Percentiles rank a stretch among this genome's conserved stretches.
Evolutionary conservation across 1,140 invertebrate species (phyloP).

Genomic region (Planococcus citri): DNA sequence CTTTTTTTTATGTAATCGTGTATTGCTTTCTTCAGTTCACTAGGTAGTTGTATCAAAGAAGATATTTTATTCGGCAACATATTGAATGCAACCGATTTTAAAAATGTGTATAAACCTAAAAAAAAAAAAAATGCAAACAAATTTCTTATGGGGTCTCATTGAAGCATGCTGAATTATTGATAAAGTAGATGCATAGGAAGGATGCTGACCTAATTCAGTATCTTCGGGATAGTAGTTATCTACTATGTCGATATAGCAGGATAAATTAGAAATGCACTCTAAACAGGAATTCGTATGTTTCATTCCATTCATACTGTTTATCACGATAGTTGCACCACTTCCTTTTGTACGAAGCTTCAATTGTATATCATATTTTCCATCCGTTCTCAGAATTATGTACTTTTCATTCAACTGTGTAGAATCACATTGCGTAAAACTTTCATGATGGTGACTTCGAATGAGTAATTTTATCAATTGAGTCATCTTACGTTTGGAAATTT

Average conservation of each 20-base stretch:
- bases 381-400: not conserved
- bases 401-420: not conserved
- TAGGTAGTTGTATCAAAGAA: not conserved
- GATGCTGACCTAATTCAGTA: conserved; percentile 16
- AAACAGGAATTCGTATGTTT: conserved; percentile 18
- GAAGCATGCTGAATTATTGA: too few relatives aligned
- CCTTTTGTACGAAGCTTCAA: conserved; percentile 23
- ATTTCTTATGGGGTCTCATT: too few relatives aligned
- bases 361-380: conserved; percentile 23
- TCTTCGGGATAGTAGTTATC: not conserved
- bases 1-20: not conserved
- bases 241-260: conserved; percentile 22
- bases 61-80: not conserved
- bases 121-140: too few relatives aligned
- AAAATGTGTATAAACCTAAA: not conserved
- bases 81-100: not conserved
- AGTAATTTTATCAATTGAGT: too few relatives aligned
- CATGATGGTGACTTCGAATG: too few relatives aligned
- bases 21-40: not conserved
- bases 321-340: conserved; percentile 20
- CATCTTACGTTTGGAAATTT: conserved; percentile 6
- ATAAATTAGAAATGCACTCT: conserved; percentile 19
- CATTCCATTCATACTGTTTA: conserved; percentile 13
- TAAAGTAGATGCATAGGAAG: too few relatives aligned
- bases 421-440: too few relatives aligned